Evolutionary conservation across 2,888 invertebrate genomes (phyloP).

Genomic region (Busseola fusca): DNA sequence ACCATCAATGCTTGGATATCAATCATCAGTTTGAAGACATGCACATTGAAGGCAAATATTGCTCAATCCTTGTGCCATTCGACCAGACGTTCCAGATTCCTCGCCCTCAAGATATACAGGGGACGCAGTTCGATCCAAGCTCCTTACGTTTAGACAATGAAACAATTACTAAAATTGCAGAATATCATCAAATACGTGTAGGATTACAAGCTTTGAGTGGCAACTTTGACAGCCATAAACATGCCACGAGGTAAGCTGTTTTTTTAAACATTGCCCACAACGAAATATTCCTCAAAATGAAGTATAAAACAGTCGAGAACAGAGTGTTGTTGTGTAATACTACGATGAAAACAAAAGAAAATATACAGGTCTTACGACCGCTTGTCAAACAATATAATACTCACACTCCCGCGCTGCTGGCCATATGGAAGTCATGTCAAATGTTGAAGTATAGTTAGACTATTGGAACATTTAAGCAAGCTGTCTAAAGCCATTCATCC

Average conservation of each 20-base stretch:
- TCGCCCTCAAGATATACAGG: slow-evolving; percentile 22
- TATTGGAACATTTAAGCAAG: not conserved
- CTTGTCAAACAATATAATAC: too few species aligned
- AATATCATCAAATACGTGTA: slow-evolving; percentile 27
- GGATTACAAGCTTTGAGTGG: slow-evolving; percentile 27
- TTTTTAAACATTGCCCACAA: not conserved
- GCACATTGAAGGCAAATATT: slow-evolving; percentile 55
- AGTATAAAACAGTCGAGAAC: too few species aligned
- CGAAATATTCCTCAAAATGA: not conserved
- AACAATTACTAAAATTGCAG: slow-evolving; percentile 20
- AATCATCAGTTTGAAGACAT: slow-evolving; percentile 24
- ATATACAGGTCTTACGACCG: not conserved
- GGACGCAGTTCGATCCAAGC: slow-evolving; percentile 40
- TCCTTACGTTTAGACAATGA: slow-evolving; percentile 29
- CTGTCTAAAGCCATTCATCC: not conserved
- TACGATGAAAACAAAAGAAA: not conserved
- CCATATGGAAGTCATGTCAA: not conserved
- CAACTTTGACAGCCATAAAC: slow-evolving; percentile 23
- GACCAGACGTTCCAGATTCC: slow-evolving; percentile 36
- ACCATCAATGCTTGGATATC: slow-evolving; percentile 55
- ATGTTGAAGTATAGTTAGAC: not conserved
- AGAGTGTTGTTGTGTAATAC: not conserved
- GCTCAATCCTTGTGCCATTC: slow-evolving; percentile 50
- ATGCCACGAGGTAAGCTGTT: slow-evolving; percentile 11
- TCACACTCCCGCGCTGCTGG: not conserved